These are phyloP conservation scores for Ianthella basta DNA, from an alignment of 37 sponge, comb jelly and placozoan species.

Conservation along the genomic window DNA sequence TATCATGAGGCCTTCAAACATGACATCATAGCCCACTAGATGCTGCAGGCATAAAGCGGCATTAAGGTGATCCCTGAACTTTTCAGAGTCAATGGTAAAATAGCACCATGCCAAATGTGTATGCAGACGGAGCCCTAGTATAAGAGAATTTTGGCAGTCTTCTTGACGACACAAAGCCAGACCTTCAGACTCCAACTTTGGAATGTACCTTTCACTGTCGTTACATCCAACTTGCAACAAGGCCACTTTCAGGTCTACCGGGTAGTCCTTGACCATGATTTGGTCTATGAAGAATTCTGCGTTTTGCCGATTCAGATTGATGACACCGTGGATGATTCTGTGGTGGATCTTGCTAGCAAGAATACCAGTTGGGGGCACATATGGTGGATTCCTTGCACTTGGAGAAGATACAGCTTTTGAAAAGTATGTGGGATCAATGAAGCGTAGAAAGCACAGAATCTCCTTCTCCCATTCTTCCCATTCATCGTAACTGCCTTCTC, in stretches of 20 bases:
- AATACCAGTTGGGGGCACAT: not conserved
- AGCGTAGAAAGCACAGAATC: too few species aligned
- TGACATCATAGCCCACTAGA: not conserved
- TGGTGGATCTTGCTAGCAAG: not conserved
- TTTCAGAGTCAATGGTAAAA: not conserved
- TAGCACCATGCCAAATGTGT: conserved; percentile 22
- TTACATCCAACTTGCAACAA: not conserved
- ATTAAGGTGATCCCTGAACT: not conserved
- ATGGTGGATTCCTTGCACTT: too few species aligned
- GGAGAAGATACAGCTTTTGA: too few species aligned
- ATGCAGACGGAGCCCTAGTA: not conserved
- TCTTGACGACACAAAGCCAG: not conserved
- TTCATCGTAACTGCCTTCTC: too few species aligned
- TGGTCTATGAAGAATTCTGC: not conserved
- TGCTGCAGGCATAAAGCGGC: not conserved
- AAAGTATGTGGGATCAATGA: too few species aligned
- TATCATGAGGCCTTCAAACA: too few species aligned
- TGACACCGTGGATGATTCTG: not conserved
- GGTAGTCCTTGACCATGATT: not conserved
- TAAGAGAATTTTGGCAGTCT: not conserved
- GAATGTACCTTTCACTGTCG: not conserved
- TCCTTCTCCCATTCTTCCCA: too few species aligned
- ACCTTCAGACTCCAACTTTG: not conserved
- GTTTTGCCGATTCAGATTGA: not conserved
- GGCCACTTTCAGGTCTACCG: not conserved